phyloP scores from a whole-genome alignment of 2,797 vertebrate genomes.

The Dallia pectoralis region DNA sequence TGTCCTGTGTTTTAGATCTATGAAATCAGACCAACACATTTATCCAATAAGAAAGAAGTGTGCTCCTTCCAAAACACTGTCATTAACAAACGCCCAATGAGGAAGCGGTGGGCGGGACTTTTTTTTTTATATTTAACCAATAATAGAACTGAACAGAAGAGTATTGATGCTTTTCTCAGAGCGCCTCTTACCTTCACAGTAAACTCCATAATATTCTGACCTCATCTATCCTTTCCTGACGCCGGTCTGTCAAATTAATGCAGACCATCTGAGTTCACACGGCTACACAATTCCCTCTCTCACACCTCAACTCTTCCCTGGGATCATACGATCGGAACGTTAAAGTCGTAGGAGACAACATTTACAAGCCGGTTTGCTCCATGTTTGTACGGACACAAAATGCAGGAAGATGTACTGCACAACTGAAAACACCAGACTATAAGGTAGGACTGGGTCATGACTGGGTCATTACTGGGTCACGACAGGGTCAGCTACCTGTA shows the following conservation, averaged over 20 bases:
- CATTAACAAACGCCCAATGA: too few species aligned
- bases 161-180: constrained; percentile 25
- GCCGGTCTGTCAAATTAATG: constrained; percentile 50
- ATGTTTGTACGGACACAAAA: neutral
- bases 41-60: too few species aligned
- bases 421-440: neutral
- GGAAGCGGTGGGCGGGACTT: too few species aligned
- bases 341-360: neutral
- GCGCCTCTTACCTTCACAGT: constrained; percentile 44
- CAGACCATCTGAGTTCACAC: constrained; percentile 36
- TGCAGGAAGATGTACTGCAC: neutral
- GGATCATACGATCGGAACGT: constrained; percentile 9
- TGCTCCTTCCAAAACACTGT: too few species aligned
- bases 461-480: neutral
- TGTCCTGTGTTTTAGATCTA: too few species aligned
- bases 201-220: constrained; percentile 38
- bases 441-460: neutral
- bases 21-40: too few species aligned
- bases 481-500: constrained; percentile 76
- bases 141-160: constrained; percentile 2
- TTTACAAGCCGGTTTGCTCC: neutral
- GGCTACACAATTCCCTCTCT: constrained; percentile 21
- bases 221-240: constrained; percentile 47
- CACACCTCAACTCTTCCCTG: constrained; percentile 31
- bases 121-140: too few species aligned